phyloP scores from a whole-genome alignment of 2,113 vertebrate species.

The Eulacestoma nigropectus region DNA sequence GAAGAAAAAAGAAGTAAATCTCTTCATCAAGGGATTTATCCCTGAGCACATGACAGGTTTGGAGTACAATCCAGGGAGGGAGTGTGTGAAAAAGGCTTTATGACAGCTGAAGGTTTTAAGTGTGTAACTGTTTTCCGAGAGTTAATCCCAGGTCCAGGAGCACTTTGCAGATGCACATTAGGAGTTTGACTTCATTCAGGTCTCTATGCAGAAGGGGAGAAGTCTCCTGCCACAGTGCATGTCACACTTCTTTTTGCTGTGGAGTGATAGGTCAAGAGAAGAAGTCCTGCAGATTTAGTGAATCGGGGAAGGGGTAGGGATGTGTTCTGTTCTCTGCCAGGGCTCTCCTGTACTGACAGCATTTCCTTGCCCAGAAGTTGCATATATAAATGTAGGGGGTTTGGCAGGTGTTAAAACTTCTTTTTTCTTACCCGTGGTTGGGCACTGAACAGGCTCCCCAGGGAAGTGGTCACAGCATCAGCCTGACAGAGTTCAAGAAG shows the following conservation, averaged over 20 bases:
- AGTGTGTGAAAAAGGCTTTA: slow-evolving; percentile 34
- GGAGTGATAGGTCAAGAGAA: neutral
- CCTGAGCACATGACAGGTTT: slow-evolving; percentile 3
- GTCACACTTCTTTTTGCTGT: neutral
- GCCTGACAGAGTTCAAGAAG: neutral
- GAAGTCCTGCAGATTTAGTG: neutral
- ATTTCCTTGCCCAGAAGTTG: neutral
- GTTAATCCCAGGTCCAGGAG: neutral
- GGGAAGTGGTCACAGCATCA: neutral
- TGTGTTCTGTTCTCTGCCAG: neutral
- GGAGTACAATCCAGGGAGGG: neutral
- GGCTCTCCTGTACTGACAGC: neutral
- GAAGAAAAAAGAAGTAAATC: neutral
- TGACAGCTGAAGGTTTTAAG: slow-evolving; percentile 7
- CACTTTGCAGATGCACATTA: neutral
- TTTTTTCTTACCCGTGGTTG: neutral
- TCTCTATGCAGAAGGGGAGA: neutral
- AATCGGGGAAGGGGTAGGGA: neutral
- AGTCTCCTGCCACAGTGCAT: neutral
- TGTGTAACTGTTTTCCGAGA: neutral
- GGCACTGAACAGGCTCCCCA: neutral
- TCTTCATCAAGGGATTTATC: slow-evolving; percentile 4
- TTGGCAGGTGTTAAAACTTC: neutral
- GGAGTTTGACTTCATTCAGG: neutral
- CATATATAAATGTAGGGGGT: neutral